Base-by-base conservation (phyloP, 2,113 vertebrate species). In the Lycaon pictus region DNA sequence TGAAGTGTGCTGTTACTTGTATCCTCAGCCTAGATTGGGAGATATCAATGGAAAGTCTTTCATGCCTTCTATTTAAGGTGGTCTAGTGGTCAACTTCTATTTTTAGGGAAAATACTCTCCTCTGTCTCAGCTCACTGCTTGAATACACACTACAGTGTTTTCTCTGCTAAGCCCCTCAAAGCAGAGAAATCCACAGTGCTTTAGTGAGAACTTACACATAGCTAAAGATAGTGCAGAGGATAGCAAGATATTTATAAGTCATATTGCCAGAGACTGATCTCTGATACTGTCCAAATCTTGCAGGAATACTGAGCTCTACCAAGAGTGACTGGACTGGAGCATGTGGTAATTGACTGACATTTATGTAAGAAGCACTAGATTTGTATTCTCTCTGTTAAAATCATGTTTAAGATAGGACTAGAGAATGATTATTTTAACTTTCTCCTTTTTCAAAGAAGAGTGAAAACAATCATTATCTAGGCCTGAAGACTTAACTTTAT, bases 161-260 rank as follows among this genome's bases (percentile, higher is more conserved):
- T 94, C n/a, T 88, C 86, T 94, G 11, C 27, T 76, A 94, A 97
- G 62, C 56, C 27, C 27, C 32, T 82, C 76, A 80, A 82, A 32
- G 29, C 71, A 85, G 62, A 94, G 77, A 97, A 97, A 95, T 65
- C 74, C n/a, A 56, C 32, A 90, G 90, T 56, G 17, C 67, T 96
- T 88, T 87, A 76, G 29, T 83, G n/a, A 62, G 63, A 97, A 91
- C 53, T 95, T 92, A 77, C 12, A 93, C 22, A 10, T 76, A 80
- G n/a, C 92, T 92, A 69, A 82, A 90, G 88, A 88, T 51, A 90
- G 43, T 76, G 11, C 60, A 69, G 25, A 11, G 62, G 51, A 77
- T n/a, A 86, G 71, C 51, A 93, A 93, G 82, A 32, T 35, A 37
- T 43, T 43, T 58, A 29, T n/a, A 69, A 82, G 27, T 82, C 87